These are phyloP conservation scores for Calliphora vomitoria DNA, from an alignment of 2,888 invertebrate species.

Conservation along the genomic window DNA sequence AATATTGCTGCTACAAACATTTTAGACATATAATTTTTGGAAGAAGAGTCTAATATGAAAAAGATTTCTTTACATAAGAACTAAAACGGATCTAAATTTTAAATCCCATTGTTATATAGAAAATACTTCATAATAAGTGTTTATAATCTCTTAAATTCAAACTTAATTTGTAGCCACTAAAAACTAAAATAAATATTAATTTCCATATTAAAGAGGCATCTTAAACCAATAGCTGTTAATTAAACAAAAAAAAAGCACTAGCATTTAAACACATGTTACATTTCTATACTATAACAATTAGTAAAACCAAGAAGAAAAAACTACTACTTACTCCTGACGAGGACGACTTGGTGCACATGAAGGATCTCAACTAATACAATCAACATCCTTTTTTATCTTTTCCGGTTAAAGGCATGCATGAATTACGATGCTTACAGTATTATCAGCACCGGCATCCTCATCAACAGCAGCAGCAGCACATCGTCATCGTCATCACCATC, in stretches of 20 bases:
- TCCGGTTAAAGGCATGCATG: constrained; percentile 70
- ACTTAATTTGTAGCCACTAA: not conserved
- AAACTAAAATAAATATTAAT: constrained; percentile 6
- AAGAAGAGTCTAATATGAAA: too few species aligned
- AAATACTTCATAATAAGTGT: too few species aligned
- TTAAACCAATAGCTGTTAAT: constrained; percentile 52
- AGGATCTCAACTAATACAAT: constrained; percentile 63
- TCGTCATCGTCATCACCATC: not conserved
- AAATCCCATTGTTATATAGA: too few species aligned
- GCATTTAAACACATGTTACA: constrained; percentile 20
- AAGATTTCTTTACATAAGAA: too few species aligned
- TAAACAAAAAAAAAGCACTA: constrained; percentile 7
- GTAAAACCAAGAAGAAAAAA: not conserved
- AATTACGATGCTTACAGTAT: constrained; percentile 59
- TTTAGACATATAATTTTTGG: too few species aligned
- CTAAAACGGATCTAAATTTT: too few species aligned
- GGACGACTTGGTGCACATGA: constrained; percentile 43
- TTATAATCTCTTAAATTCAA: not conserved
- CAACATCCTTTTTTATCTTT: constrained; percentile 68
- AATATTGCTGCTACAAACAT: too few species aligned
- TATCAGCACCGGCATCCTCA: constrained; percentile 27
- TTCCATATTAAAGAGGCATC: constrained; percentile 18
- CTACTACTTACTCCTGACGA: not conserved
- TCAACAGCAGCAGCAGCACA: constrained; percentile 17
- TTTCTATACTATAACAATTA: constrained; percentile 44